Evolutionary conservation across 2,888 invertebrate genomes (phyloP).

Genomic region (Nephrotoma guestfalica): DNA sequence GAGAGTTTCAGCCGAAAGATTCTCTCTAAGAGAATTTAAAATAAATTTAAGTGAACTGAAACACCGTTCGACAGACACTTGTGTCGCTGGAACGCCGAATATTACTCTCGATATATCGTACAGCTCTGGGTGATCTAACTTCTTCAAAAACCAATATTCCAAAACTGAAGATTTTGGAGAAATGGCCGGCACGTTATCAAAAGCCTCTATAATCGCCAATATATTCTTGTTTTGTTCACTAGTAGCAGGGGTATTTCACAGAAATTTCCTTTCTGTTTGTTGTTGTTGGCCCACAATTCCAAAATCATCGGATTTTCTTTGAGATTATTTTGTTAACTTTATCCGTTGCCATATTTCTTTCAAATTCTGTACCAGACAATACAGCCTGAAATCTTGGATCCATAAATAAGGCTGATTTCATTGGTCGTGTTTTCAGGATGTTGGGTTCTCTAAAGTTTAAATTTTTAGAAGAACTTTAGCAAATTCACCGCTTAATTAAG

Average conservation of each 20-base stretch:
- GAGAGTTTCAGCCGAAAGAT: not conserved
- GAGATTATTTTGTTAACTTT: not conserved
- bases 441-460: not conserved
- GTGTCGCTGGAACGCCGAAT: too few relatives aligned
- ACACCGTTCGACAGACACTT: not conserved
- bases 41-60: not conserved
- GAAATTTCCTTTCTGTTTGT: not conserved
- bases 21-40: not conserved
- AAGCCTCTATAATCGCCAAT: not conserved
- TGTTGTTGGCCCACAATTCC: not conserved
- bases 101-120: not conserved
- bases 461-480: not conserved
- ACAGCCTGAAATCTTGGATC: not conserved
- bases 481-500: not conserved
- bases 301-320: not conserved
- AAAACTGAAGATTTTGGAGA: not conserved
- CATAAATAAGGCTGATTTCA: not conserved
- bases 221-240: not conserved
- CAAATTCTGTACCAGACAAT: not conserved
- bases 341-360: not conserved
- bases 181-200: not conserved
- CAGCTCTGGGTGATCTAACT: not conserved
- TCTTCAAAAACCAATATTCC: not conserved
- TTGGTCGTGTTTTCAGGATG: not conserved
- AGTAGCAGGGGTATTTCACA: not conserved